phyloP scores from a whole-genome alignment of 2,797 vertebrate species.

The Urosaurus nigricauda region DNA sequence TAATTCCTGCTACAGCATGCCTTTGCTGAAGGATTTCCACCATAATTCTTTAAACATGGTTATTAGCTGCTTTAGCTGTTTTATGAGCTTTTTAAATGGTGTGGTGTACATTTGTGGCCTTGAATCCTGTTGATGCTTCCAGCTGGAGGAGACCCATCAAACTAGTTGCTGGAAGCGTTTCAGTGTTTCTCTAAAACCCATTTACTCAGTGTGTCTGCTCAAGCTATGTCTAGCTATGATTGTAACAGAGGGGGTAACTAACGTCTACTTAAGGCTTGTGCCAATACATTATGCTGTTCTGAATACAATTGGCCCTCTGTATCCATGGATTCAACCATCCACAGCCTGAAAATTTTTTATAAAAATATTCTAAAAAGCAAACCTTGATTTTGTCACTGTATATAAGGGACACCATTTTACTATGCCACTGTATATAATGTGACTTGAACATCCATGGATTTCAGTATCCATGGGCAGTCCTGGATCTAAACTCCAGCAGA shows the following conservation, averaged over 20 bases:
- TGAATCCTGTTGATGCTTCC: too few species aligned
- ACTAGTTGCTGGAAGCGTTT: too few species aligned
- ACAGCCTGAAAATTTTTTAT: too few species aligned
- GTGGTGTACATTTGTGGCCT: too few species aligned
- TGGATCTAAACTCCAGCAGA: too few species aligned
- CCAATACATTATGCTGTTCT: neutral
- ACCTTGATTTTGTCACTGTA: too few species aligned
- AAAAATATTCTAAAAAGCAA: too few species aligned
- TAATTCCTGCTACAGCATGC: neutral
- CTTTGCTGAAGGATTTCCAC: neutral
- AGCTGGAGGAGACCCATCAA: neutral
- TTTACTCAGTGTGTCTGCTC: neutral
- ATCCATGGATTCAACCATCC: too few species aligned
- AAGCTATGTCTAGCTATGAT: neutral
- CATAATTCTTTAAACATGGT: neutral
- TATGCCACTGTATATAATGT: too few species aligned
- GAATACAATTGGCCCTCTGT: neutral
- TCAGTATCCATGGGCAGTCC: too few species aligned
- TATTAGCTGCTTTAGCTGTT: conserved; percentile 6
- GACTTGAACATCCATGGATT: too few species aligned
- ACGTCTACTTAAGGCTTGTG: neutral
- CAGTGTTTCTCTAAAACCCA: neutral
- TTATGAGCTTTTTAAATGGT: neutral
- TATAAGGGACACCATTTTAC: too few species aligned
- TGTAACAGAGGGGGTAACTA: neutral